These are phyloP conservation scores for Mythimna lalbum DNA, from an alignment of 2,888 invertebrate genomes.

Conservation along the genomic window DNA sequence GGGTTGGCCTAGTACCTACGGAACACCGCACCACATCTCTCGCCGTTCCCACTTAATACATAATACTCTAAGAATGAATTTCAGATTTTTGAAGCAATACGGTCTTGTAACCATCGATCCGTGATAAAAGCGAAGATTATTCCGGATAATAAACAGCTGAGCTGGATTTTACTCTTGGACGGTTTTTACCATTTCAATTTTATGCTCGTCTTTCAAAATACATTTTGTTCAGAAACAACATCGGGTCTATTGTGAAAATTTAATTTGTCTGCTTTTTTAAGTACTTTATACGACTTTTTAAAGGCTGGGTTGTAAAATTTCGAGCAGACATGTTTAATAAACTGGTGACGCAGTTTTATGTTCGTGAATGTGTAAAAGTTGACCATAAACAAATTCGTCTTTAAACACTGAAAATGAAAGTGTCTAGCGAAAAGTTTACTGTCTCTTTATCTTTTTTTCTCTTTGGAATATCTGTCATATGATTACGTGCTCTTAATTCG, in stretches of 20 bases:
- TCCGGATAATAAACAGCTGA: conserved; percentile 22
- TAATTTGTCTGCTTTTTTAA: conserved; percentile 5
- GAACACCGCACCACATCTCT: no score
- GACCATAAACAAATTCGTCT: conserved; percentile 32
- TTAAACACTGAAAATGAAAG: conserved; percentile 27
- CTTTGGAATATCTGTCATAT: no score
- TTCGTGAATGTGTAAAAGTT: conserved; percentile 30
- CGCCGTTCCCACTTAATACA: no score
- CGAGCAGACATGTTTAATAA: conserved; percentile 31
- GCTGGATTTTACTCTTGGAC: conserved; percentile 20
- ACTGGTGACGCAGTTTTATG: conserved; percentile 24
- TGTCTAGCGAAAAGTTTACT: conserved; percentile 10
- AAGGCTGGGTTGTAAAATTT: conserved; percentile 10
- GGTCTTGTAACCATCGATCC: conserved; percentile 15
- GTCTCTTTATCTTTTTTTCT: no score
- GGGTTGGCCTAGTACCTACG: no score
- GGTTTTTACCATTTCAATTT: conserved; percentile 19
- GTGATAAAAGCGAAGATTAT: conserved; percentile 29
- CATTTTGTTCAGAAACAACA: conserved; percentile 1
- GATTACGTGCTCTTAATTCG: no score
- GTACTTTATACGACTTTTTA: conserved; percentile 17
- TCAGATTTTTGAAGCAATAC: conserved; percentile 4
- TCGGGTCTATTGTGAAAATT: not conserved
- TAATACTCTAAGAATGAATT: conserved; percentile 2
- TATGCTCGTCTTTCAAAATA: conserved; percentile 17